A percentile compares a stretch with the other conserved stretches of the same genome.
These are phyloP conservation scores for Melanotaenia boesemani DNA, from an alignment of 2,797 vertebrate species.

Conservation along the genomic window DNA sequence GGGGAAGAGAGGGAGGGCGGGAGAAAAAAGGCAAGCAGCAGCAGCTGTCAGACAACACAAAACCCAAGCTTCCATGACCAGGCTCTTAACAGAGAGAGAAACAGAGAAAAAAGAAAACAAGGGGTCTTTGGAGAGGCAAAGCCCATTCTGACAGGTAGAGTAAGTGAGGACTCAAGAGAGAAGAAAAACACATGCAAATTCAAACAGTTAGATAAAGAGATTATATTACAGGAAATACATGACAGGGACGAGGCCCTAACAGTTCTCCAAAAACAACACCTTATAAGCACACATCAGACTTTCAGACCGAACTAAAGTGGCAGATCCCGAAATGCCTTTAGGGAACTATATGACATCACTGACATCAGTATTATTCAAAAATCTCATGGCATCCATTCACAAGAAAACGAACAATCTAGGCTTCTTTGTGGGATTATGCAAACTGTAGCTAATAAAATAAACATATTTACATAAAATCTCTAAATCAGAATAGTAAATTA, in stretches of 20 bases:
- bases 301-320: background rate
- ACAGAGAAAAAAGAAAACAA: conserved; percentile 28
- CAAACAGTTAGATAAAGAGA: conserved; percentile 40
- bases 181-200: conserved; percentile 55
- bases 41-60: conserved; percentile 79
- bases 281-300: conserved; percentile 9
- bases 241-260: conserved; percentile 7
- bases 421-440: background rate
- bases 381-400: background rate
- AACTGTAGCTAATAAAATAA: background rate
- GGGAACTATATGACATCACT: background rate
- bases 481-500: background rate
- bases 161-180: conserved; percentile 29
- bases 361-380: no score
- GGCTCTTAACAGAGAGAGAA: conserved; percentile 48
- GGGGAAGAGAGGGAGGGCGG: conserved; percentile 35
- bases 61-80: conserved; percentile 73
- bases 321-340: background rate
- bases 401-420: background rate
- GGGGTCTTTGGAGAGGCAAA: conserved; percentile 44
- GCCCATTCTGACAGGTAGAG: conserved; percentile 49
- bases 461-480: conserved; percentile 10
- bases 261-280: conserved; percentile 2
- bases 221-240: conserved; percentile 32
- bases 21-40: conserved; percentile 66